phyloP scores from a whole-genome alignment of 2,888 invertebrate species.

The Troilus luridus region DNA sequence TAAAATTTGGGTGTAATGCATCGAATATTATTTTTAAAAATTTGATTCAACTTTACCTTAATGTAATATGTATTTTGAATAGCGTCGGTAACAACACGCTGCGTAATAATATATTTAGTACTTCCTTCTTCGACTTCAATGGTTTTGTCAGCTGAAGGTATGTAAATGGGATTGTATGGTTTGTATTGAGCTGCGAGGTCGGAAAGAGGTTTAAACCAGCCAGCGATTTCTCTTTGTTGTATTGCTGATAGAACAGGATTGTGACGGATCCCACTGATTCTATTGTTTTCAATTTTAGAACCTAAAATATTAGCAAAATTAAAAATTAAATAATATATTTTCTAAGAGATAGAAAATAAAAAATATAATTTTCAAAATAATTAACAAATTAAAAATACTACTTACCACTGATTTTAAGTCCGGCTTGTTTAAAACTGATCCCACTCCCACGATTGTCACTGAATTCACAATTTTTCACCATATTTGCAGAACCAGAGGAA shows the following conservation, averaged over 20 bases:
- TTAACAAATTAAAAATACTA: background rate
- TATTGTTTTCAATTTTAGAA: conserved; percentile 86
- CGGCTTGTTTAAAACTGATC: conserved; percentile 89
- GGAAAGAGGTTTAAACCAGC: conserved; percentile 86
- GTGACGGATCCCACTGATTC: conserved; percentile 90
- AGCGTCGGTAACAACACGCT: conserved; percentile 75
- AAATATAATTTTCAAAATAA: background rate
- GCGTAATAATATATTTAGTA: conserved; percentile 85
- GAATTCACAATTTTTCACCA: conserved; percentile 87
- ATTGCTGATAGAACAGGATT: conserved; percentile 88
- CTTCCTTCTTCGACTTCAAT: conserved; percentile 73
- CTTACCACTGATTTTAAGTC: conserved; percentile 78
- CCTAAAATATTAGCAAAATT: conserved; percentile 69
- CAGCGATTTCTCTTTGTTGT: conserved; percentile 91
- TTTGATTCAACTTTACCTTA: conserved; percentile 66
- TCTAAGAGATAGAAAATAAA: background rate
- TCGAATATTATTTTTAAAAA: background rate
- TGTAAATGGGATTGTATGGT: conserved; percentile 80
- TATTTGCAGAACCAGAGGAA: conserved; percentile 85
- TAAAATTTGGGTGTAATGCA: too few relatives aligned
- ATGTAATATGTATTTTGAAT: conserved; percentile 68
- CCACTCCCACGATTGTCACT: conserved; percentile 89
- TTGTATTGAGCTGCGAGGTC: conserved; percentile 79
- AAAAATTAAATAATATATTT: background rate
- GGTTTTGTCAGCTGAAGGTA: conserved; percentile 73